A percentile compares a stretch with the other conserved stretches of the same genome.
phyloP scores from a whole-genome alignment of 2,797 vertebrate genomes.

The Anguilla megastoma region DNA sequence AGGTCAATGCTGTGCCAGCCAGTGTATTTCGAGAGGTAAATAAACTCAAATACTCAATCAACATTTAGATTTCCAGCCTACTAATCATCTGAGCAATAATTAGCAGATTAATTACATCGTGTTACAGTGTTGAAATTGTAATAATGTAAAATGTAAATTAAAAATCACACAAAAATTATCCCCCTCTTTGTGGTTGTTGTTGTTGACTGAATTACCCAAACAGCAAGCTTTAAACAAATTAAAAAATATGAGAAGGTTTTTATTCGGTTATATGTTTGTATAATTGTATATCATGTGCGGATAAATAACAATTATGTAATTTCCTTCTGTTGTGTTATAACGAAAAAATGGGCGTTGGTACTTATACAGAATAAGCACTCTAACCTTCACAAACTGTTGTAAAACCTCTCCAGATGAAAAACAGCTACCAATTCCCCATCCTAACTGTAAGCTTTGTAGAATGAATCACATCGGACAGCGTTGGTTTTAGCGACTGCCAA shows the following conservation, averaged over 20 bases:
- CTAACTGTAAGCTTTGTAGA: neutral
- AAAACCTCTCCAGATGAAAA: neutral
- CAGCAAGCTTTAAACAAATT: neutral
- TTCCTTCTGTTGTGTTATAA: neutral
- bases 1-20: neutral
- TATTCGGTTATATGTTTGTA: too few relatives aligned
- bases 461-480: neutral
- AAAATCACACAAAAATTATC: too few relatives aligned
- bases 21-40: neutral
- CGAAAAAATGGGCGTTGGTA: neutral
- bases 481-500: constrained; percentile 12
- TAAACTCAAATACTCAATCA: neutral
- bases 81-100: neutral
- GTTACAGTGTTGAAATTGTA: neutral
- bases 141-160: too few relatives aligned
- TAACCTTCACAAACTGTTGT: neutral
- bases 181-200: too few relatives aligned
- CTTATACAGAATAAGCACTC: neutral
- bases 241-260: neutral
- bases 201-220: too few relatives aligned
- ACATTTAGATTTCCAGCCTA: too few relatives aligned
- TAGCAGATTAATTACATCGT: neutral
- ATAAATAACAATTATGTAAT: neutral
- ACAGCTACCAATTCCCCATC: neutral
- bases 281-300: too few relatives aligned